Evolutionary conservation across 1,140 invertebrate genomes (phyloP).

Genomic region (Eriocheir sinensis): DNA sequence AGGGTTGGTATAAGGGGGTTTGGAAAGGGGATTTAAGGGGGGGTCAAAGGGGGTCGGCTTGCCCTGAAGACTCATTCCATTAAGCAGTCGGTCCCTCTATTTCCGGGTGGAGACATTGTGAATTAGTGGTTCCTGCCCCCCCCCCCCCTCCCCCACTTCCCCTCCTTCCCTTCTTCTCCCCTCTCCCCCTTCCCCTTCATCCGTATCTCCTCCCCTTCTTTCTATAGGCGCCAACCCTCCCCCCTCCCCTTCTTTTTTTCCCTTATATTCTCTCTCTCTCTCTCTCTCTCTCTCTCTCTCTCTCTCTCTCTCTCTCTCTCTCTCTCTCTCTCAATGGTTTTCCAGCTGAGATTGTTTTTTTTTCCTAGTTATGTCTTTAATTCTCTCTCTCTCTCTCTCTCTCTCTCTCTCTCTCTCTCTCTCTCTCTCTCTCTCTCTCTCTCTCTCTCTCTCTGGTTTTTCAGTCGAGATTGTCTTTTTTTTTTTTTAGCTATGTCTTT

Average conservation of each 20-base stretch:
- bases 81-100: slow-evolving; percentile 56
- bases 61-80: slow-evolving; percentile 41
- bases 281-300: neutral
- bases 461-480: too few relatives aligned
- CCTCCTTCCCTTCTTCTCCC: neutral
- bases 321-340: neutral
- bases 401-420: too few relatives aligned
- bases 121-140: slow-evolving; percentile 39
- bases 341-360: neutral
- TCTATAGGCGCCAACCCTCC: neutral
- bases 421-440: too few relatives aligned
- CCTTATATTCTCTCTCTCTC: neutral
- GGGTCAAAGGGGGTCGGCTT: neutral
- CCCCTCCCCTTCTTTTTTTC: neutral
- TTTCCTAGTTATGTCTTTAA: too few relatives aligned
- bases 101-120: slow-evolving; percentile 54
- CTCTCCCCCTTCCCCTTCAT: neutral
- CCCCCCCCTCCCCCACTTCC: neutral
- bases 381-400: too few relatives aligned
- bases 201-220: neutral
- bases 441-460: too few relatives aligned
- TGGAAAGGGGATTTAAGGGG: neutral
- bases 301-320: neutral
- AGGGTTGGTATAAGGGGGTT: neutral
- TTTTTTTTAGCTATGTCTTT: too few relatives aligned